Evolutionary conservation across 1,140 invertebrate species (phyloP).

Genomic region (Lycorma delicatula): DNA sequence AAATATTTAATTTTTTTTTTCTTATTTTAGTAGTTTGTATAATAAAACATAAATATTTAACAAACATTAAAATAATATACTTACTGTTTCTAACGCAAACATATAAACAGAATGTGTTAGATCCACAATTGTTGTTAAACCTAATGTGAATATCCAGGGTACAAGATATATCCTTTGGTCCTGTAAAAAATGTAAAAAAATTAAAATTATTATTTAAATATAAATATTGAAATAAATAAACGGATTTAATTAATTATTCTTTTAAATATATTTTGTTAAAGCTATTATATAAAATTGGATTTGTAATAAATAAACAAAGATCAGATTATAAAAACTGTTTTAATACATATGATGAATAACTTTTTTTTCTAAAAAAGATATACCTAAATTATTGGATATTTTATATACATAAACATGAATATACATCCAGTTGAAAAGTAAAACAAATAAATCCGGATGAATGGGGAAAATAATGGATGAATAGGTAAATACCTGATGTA

Average conservation of each 20-base stretch:
- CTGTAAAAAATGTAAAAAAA: slow-evolving; percentile 32
- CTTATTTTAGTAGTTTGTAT: too few relatives aligned
- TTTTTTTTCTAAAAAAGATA: too few relatives aligned
- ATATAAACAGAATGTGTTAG: slow-evolving; percentile 38
- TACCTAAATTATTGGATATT: too few relatives aligned
- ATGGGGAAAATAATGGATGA: too few relatives aligned
- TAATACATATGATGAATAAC: too few relatives aligned
- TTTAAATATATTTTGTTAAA: not conserved
- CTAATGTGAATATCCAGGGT: slow-evolving; percentile 40
- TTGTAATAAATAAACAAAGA: too few relatives aligned
- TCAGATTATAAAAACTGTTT: too few relatives aligned
- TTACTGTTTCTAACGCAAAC: slow-evolving; percentile 34
- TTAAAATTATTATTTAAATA: not conserved
- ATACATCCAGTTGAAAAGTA: too few relatives aligned
- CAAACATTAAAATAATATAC: not conserved
- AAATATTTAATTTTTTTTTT: too few relatives aligned
- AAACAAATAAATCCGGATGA: too few relatives aligned
- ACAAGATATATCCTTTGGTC: slow-evolving; percentile 39
- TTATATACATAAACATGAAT: too few relatives aligned
- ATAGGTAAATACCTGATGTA: too few relatives aligned
- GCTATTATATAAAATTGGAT: not conserved
- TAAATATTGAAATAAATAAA: not conserved
- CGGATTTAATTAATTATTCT: not conserved
- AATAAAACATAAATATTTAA: not conserved
- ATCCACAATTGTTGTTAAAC: slow-evolving; percentile 36